phyloP scores from a whole-genome alignment of 2,888 invertebrate species.

The Allolobophora icterica region DNA sequence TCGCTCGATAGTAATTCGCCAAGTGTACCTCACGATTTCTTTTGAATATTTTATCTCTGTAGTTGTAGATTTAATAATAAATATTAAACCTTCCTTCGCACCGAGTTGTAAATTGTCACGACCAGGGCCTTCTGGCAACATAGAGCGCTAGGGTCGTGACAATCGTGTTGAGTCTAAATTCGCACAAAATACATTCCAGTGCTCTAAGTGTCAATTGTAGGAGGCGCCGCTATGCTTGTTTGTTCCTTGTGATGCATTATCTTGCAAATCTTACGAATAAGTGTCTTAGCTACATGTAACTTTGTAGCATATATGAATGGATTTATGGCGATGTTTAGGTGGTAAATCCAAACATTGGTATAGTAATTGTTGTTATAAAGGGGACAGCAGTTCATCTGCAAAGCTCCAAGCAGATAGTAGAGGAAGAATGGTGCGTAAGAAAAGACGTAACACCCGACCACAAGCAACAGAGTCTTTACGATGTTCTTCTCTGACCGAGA shows the following conservation, averaged over 20 bases:
- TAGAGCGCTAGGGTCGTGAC: no score
- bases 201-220: background rate
- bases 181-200: background rate
- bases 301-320: background rate
- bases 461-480: no score
- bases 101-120: no score
- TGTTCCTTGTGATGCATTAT: background rate
- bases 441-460: no score
- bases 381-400: background rate
- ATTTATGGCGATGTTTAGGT: background rate
- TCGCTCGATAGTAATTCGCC: no score
- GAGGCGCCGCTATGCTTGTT: background rate
- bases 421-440: background rate
- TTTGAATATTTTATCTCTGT: no score
- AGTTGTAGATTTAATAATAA: no score
- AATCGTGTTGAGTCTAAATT: background rate
- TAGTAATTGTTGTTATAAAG: no score
- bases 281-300: background rate
- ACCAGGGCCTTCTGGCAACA: no score
- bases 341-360: background rate
- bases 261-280: background rate
- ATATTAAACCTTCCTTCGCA: no score
- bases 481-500: no score
- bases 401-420: background rate
- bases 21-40: no score